These are phyloP conservation scores for Rhizomys pruinosus DNA, from an alignment of 2,113 vertebrate species.

Conservation along the genomic window DNA sequence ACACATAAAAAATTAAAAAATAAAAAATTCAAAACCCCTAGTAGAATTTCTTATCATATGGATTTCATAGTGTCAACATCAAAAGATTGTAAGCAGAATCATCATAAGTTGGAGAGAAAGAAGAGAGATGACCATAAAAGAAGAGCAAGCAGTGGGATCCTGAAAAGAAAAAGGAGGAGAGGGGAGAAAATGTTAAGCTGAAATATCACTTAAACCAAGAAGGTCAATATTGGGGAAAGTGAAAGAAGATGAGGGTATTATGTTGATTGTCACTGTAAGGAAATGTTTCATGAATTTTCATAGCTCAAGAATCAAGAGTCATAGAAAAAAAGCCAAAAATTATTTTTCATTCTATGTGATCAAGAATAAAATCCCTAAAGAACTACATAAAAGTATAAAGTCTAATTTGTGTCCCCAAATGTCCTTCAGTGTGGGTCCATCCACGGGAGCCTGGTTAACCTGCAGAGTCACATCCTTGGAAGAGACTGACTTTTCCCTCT, in stretches of 20 bases:
- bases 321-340: conserved; percentile 41
- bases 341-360: conserved; percentile 43
- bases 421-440: too few species aligned
- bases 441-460: too few species aligned
- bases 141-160: not conserved
- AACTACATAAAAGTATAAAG: not conserved
- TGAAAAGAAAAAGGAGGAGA: not conserved
- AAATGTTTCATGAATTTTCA: conserved; percentile 42
- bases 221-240: not conserved
- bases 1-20: too few species aligned
- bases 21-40: not conserved
- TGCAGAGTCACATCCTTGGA: too few species aligned
- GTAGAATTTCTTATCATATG: not conserved
- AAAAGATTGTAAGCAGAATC: not conserved
- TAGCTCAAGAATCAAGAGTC: not conserved
- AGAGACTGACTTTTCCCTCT: too few species aligned
- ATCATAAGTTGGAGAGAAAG: not conserved
- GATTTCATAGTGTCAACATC: not conserved
- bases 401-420: too few species aligned
- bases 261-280: conserved; percentile 13
- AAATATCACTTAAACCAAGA: not conserved
- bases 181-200: not conserved
- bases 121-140: not conserved
- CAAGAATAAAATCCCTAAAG: conserved; percentile 38
- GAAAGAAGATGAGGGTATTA: not conserved